Conservation (phyloP, 2,888 invertebrate genomes). For the Ptychoptera contaminata region DNA sequence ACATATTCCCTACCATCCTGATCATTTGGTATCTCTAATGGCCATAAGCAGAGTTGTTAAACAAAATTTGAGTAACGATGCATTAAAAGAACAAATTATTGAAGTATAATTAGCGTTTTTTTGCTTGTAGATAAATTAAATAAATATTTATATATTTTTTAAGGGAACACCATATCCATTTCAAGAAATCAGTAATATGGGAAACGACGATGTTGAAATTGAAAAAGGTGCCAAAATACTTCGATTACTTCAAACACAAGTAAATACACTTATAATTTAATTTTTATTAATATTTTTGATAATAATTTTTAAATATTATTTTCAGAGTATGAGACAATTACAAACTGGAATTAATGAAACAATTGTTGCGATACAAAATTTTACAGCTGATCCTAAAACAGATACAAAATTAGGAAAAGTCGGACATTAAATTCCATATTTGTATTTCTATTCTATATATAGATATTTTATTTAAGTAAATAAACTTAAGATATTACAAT, state of each 20-base stretch:
- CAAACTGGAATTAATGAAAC: conserved; percentile 92
- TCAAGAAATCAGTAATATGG: conserved; percentile 44
- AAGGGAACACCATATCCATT: conserved; percentile 51
- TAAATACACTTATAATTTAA: conserved; percentile 10
- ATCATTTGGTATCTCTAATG: conserved; percentile 59
- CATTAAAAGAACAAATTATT: conserved; percentile 21
- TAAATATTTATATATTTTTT: background rate
- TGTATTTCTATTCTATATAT: background rate
- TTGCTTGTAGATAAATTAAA: no score
- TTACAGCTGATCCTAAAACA: conserved; percentile 95
- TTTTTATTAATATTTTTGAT: background rate
- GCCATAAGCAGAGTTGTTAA: conserved; percentile 47
- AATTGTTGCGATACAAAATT: conserved; percentile 76
- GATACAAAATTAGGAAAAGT: conserved; percentile 89
- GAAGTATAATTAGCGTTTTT: conserved; percentile 7
- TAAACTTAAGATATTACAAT: background rate
- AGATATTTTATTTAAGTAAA: background rate
- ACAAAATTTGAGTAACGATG: conserved; percentile 40
- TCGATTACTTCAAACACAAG: conserved; percentile 47
- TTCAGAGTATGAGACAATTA: conserved; percentile 34
- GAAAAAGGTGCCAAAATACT: conserved; percentile 63
- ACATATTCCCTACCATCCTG: conserved; percentile 63
- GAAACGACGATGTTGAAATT: conserved; percentile 47
- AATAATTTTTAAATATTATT: background rate
- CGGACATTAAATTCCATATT: conserved; percentile 38